Base-by-base conservation (phyloP, 2,888 invertebrate genomes). In the Tetropium fuscum region DNA sequence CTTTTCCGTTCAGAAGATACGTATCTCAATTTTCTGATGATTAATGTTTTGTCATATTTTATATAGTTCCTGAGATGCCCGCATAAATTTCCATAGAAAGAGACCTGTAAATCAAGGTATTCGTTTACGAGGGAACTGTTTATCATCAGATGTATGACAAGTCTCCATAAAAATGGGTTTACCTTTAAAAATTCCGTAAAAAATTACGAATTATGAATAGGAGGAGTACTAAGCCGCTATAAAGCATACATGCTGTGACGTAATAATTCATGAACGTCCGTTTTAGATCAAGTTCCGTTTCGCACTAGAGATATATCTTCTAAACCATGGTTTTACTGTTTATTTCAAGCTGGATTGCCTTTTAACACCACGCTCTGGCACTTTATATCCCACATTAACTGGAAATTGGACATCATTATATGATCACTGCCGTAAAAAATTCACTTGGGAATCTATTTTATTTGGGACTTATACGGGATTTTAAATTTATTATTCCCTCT, bases 101-200 rank as follows among this genome's bases (percentile, higher is more conserved):
- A 38, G 40, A 13, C 16, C 49, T 40, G 10, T 38, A 51, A 40
- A 38, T 49, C 49, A 49, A 25, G 22, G 22, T 2, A 38, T 38
- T 51, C 38, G 36, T 38, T 51, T 27, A 15, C 49, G 16, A 40
- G 40, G 18, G 27, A 40, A 38, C 49, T 51, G 40, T 51, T 51
- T 27, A 51, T 51, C 49, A 51, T 18, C 22, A n/a, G 16, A 25
- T 49, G 20, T 40, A 51, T 27, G 49, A 40, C 49, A n/a, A 16
- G 40, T 25, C 13, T 25, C 20, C 40, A 51, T 38, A 51, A 51
- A 51, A 40, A 25, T 15, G 22, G 40, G 25, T 25, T 51, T 51
- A 58, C 45, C 55, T 58, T 62, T 54, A 54, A 61, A 62, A 62
- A 22, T 11, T 54, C 48, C 49, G 59, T 59, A 63, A 63, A 63